A percentile compares a stretch with the other conserved stretches of the same genome.
These are phyloP conservation scores for Antechinus flavipes DNA, from an alignment of 2,113 vertebrate genomes.

Conservation along the genomic window DNA sequence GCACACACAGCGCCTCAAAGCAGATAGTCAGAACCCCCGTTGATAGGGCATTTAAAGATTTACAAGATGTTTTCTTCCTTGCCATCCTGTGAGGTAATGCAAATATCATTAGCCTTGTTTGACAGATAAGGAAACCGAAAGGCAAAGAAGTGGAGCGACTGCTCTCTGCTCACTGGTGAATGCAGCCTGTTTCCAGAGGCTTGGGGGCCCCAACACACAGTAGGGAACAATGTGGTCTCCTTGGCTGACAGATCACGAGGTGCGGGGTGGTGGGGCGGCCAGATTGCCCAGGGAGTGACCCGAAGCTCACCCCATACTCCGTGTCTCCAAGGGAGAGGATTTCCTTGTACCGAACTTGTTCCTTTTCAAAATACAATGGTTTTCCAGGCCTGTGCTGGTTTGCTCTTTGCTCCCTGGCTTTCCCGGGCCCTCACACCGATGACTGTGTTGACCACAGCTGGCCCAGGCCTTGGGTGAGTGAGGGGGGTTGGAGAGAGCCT, in stretches of 20 bases:
- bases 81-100: background rate
- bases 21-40: background rate
- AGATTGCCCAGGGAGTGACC: background rate
- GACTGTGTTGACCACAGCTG: background rate
- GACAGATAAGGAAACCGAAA: background rate
- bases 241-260: background rate
- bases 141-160: background rate
- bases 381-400: background rate
- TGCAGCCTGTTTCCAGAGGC: background rate
- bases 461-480: background rate
- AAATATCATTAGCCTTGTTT: background rate
- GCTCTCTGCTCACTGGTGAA: background rate
- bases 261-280: background rate
- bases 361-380: conserved; percentile 5
- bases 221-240: background rate
- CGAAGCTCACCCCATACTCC: background rate
- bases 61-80: background rate
- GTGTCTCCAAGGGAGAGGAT: background rate
- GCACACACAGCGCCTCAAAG: background rate
- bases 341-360: conserved; percentile 10
- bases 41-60: background rate
- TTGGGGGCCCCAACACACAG: background rate
- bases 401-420: background rate
- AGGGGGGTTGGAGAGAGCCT: background rate
- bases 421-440: background rate